Conservation (phyloP, 2,797 vertebrate species). For the Amazona finschi region DNA sequence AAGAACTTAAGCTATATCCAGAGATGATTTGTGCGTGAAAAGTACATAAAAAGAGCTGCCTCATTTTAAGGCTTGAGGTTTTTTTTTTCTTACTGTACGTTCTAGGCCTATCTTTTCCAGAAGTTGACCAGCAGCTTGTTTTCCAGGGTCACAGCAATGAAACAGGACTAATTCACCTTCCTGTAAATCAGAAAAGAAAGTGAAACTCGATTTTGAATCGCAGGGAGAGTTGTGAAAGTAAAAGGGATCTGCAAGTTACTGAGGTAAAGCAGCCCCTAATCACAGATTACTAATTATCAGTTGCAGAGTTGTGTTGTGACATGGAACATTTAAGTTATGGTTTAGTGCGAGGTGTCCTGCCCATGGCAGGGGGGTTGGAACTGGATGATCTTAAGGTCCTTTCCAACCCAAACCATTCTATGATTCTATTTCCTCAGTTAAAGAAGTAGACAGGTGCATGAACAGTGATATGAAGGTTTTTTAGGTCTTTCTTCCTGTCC, state of each 20-base stretch:
- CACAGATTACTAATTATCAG: neutral
- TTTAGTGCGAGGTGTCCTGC: neutral
- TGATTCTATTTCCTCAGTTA: neutral
- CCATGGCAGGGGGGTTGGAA: neutral
- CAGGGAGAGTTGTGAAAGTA: neutral
- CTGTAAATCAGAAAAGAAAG: slow-evolving; percentile 28
- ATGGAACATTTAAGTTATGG: neutral
- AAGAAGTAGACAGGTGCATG: neutral
- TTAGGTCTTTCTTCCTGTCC: neutral
- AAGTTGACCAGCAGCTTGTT: slow-evolving; percentile 8
- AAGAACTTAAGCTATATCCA: neutral
- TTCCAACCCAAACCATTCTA: neutral
- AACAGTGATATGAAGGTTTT: neutral
- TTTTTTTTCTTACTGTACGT: neutral
- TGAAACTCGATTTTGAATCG: slow-evolving; percentile 15
- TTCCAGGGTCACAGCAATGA: neutral
- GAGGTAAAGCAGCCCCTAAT: neutral
- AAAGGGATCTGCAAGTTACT: neutral
- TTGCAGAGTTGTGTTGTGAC: neutral
- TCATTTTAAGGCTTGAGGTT: neutral
- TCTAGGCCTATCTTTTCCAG: neutral
- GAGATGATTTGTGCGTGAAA: neutral
- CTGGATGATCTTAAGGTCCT: neutral
- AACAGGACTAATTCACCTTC: neutral
- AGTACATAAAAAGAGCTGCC: neutral